These are phyloP conservation scores for Gastrophysa polygoni DNA, from an alignment of 2,888 invertebrate genomes.

Conservation along the genomic window DNA sequence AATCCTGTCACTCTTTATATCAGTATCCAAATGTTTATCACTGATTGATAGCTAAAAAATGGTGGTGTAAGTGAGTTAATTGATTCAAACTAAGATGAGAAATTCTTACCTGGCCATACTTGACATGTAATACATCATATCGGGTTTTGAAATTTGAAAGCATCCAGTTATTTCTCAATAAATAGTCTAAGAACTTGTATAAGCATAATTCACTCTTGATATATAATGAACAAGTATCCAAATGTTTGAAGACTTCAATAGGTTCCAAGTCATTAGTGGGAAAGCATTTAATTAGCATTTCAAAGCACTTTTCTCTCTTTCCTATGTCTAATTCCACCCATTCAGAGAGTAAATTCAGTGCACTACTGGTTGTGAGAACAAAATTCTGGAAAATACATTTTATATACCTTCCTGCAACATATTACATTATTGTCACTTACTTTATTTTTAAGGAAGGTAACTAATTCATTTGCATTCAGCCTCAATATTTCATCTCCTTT, in stretches of 20 bases:
- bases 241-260: constrained; percentile 61
- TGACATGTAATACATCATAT: constrained; percentile 59
- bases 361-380: constrained; percentile 55
- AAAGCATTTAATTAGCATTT: constrained; percentile 61
- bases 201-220: constrained; percentile 64
- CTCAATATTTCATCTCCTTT: constrained; percentile 63
- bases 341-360: constrained; percentile 60
- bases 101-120: constrained; percentile 57
- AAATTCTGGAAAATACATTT: constrained; percentile 48
- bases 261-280: constrained; percentile 60
- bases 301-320: constrained; percentile 63
- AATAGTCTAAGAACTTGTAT: constrained; percentile 61
- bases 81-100: not conserved
- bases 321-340: constrained; percentile 62
- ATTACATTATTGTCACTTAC: constrained; percentile 43
- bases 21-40: constrained; percentile 42
- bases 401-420: not conserved
- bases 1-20: constrained; percentile 48
- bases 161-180: constrained; percentile 60
- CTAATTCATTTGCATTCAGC: constrained; percentile 59
- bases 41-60: constrained; percentile 36
- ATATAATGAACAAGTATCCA: constrained; percentile 65
- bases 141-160: constrained; percentile 60
- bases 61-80: not conserved
- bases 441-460: constrained; percentile 63